Percentiles rank a stretch among this genome's conserved stretches.
These are phyloP conservation scores for Trilocha varians DNA, from an alignment of 2,888 invertebrate genomes.

Conservation along the genomic window DNA sequence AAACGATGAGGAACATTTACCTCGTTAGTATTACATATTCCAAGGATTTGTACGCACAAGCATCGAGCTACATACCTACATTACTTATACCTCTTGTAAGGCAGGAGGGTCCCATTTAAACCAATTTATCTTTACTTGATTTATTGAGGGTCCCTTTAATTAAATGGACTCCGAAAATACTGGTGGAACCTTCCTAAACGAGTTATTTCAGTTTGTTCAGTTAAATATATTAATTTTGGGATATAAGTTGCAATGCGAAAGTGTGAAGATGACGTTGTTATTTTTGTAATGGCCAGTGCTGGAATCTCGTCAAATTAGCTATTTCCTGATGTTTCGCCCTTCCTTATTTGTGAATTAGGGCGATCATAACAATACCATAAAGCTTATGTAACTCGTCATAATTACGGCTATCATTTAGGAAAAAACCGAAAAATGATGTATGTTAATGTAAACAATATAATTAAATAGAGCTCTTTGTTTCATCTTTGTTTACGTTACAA, in stretches of 20 bases:
- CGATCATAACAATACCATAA: too few relatives aligned
- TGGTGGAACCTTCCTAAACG: conserved; percentile 15
- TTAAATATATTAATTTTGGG: background rate
- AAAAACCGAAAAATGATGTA: too few relatives aligned
- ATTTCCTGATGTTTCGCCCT: too few relatives aligned
- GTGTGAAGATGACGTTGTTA: too few relatives aligned
- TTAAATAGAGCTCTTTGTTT: too few relatives aligned
- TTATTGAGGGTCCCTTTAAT: conserved; percentile 34
- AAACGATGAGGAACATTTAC: background rate
- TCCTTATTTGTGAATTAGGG: too few relatives aligned
- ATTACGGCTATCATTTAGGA: too few relatives aligned
- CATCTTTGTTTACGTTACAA: too few relatives aligned
- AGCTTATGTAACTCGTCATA: too few relatives aligned
- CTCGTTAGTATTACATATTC: background rate
- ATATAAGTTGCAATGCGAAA: background rate
- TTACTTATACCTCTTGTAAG: conserved; percentile 23
- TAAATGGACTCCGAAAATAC: conserved; percentile 27
- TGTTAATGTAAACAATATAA: too few relatives aligned
- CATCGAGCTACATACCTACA: conserved; percentile 6
- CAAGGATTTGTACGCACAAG: background rate
- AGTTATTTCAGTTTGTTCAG: conserved; percentile 11
- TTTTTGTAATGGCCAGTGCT: too few relatives aligned
- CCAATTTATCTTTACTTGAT: conserved; percentile 47
- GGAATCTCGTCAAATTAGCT: too few relatives aligned
- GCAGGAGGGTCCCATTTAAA: conserved; percentile 33